Evolutionary conservation across 2,797 vertebrate genomes (phyloP).

Genomic region (Enteromius argenteus): DNA sequence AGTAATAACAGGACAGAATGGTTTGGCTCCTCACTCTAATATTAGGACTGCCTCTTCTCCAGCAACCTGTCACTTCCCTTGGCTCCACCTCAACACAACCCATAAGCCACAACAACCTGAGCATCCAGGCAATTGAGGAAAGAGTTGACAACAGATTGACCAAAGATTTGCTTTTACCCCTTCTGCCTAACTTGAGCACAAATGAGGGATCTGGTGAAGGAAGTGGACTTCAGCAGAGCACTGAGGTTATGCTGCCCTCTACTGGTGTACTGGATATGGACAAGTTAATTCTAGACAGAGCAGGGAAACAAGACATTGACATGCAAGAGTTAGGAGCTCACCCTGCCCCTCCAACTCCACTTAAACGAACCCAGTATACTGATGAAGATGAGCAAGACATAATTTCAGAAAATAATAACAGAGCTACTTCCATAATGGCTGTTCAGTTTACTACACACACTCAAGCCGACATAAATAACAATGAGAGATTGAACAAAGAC

Average conservation of each 20-base stretch:
- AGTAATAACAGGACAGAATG: not conserved
- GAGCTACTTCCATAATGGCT: not conserved
- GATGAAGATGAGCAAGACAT: slow-evolving; percentile 18
- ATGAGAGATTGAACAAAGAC: slow-evolving; percentile 36
- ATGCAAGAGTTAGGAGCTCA: not conserved
- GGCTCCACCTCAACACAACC: slow-evolving; percentile 14
- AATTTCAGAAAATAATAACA: slow-evolving; percentile 27
- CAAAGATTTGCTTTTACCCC: slow-evolving; percentile 41
- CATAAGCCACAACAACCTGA: slow-evolving; percentile 29
- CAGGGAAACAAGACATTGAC: slow-evolving; percentile 32
- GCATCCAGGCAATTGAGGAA: not conserved
- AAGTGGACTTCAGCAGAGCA: slow-evolving; percentile 38
- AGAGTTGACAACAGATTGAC: slow-evolving; percentile 12
- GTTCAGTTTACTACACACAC: slow-evolving; percentile 18
- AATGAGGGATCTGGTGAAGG: slow-evolving; percentile 37
- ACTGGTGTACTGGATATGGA: slow-evolving; percentile 40
- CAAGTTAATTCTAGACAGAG: slow-evolving; percentile 8
- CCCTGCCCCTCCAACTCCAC: slow-evolving; percentile 20
- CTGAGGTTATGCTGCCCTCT: slow-evolving; percentile 31
- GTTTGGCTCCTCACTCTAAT: slow-evolving; percentile 33
- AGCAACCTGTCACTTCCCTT: slow-evolving; percentile 41
- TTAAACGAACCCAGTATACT: slow-evolving; percentile 39
- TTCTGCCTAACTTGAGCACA: not conserved
- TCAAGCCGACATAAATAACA: not conserved
- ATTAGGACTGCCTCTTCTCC: slow-evolving; percentile 37